A percentile compares a stretch with the other conserved stretches of the same genome.
phyloP scores from a whole-genome alignment of 2,888 invertebrate genomes.

The Plemyria rubiginata region DNA sequence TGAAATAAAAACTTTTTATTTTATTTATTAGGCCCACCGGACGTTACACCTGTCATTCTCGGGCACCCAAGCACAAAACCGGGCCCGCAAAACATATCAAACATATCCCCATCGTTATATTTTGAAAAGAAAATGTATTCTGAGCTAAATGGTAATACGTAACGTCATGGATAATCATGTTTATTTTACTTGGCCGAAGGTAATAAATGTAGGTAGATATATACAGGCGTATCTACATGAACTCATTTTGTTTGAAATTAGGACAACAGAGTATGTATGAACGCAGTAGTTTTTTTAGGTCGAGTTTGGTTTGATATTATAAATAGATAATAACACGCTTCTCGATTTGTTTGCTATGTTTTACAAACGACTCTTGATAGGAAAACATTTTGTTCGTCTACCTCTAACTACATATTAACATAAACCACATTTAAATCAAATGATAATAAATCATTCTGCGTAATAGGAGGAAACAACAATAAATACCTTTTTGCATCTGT shows the following conservation, averaged over 20 bases:
- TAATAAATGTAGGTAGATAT: constrained; percentile 23
- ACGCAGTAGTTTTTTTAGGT: constrained; percentile 58
- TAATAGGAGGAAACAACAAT: no score
- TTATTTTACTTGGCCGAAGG: constrained; percentile 28
- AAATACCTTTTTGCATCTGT: no score
- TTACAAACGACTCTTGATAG: constrained; percentile 49
- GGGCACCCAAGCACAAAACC: not conserved
- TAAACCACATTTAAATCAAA: not conserved
- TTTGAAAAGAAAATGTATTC: not conserved
- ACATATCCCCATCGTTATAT: no score
- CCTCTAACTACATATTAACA: not conserved
- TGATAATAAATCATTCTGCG: not conserved
- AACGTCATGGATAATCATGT: constrained; percentile 13
- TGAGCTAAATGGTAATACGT: constrained; percentile 1
- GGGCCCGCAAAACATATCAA: no score
- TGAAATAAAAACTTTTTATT: no score
- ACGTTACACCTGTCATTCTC: no score
- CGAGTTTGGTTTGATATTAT: constrained; percentile 60
- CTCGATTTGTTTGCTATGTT: constrained; percentile 54
- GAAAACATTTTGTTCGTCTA: constrained; percentile 42
- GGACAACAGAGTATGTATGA: constrained; percentile 55
- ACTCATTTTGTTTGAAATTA: constrained; percentile 59
- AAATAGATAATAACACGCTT: constrained; percentile 59
- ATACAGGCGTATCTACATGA: constrained; percentile 50
- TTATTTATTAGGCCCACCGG: no score